These are phyloP conservation scores for Chromoteleia sp. DNA, from an alignment of 2,888 invertebrate genomes.

Conservation along the genomic window DNA sequence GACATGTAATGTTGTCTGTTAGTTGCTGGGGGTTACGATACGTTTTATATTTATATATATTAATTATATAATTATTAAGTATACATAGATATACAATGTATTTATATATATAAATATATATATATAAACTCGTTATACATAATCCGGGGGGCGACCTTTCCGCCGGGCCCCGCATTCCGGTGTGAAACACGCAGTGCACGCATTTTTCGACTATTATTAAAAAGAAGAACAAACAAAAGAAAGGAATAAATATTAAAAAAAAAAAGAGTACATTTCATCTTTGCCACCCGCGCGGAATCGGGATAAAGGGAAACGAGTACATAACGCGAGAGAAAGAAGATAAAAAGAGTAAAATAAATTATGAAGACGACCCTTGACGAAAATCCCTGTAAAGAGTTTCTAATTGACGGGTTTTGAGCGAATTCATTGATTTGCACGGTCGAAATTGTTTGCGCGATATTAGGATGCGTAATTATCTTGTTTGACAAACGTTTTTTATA, in stretches of 20 bases:
- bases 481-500: conserved; percentile 56
- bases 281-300: conserved; percentile 50
- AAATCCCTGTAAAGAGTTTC: conserved; percentile 68
- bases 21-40: too few species aligned
- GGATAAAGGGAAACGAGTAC: background rate
- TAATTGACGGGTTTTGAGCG: conserved; percentile 60
- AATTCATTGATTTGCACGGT: conserved; percentile 61
- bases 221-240: conserved; percentile 14
- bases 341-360: background rate
- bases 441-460: conserved; percentile 58
- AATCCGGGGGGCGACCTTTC: conserved; percentile 28
- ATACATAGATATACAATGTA: too few species aligned
- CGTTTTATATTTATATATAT: too few species aligned
- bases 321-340: background rate
- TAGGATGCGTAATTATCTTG: conserved; percentile 47
- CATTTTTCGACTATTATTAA: conserved; percentile 73
- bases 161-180: conserved; percentile 34
- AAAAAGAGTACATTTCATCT: conserved; percentile 69
- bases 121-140: conserved; percentile 46
- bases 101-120: too few species aligned
- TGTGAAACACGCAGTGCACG: conserved; percentile 73
- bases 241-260: conserved; percentile 3
- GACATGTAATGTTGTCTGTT: too few species aligned
- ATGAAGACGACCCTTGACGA: conserved; percentile 48
- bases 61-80: too few species aligned